Base-by-base conservation (phyloP, 2,888 invertebrate species). In the Cheilosia pagana region DNA sequence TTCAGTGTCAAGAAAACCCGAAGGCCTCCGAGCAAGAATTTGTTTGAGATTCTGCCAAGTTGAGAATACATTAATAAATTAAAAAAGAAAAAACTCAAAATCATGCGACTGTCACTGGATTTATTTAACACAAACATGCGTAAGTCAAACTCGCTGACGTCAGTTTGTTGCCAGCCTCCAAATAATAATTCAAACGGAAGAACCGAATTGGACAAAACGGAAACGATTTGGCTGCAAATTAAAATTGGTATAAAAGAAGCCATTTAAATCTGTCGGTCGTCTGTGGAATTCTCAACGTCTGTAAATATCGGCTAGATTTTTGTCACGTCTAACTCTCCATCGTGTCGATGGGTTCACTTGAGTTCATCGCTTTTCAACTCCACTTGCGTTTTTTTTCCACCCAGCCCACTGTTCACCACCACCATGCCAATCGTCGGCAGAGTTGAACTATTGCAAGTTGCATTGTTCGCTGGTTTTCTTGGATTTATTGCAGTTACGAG, bases 281-380 rank as follows among this genome's bases (percentile, higher is more conserved):
- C 43, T 45, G 16, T 52, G 8, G 16, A 41, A 53, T 25, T 52
- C n/a, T 23, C n/a, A 41, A 31, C 14, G 35, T 35, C 35, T 28
- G 67, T 60, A 41, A 43, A 63, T 55, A 16, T 31, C n/a, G 55
- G 21, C 41, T n/a, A 52, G 31, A 60, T 48, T 60, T 77, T 77
- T 72, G 60, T 77, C 75, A 71, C 63, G 68, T 50, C 68, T 50
- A 74, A 55, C 65, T 63, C 12, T 23, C 12, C 57, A 74, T 59
- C 25, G 12, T 45, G 45, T 19, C 43, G 43, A 72, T 65, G 76
- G 67, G 82, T 82, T 82, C 71, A 82, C 53, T 67, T 62, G 71
- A 82, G 82, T 82, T 82, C 82, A 82, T 62, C 71, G 63, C 67
- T 72, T 82, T 59, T 82, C 67, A 82, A 82, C 77, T 82, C 53